Evolutionary conservation across 2,888 invertebrate species (phyloP), one percentile per base, ranked within the genome.

Genomic region (Pachydiplax longipennis): DNA sequence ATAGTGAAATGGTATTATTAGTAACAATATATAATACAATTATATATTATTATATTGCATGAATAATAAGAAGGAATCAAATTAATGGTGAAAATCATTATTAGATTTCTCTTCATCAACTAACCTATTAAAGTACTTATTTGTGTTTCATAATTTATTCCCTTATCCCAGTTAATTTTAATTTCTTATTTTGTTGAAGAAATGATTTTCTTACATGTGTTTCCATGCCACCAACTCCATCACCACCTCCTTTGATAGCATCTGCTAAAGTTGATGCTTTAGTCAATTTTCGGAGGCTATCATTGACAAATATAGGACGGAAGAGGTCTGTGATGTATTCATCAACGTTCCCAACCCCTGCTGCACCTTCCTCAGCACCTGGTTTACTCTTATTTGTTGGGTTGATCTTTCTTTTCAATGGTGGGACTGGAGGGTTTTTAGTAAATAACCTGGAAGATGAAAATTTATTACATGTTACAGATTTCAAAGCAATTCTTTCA

Each of bases 161-260:
- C n/a, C n/a, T n/a, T n/a, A n/a, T n/a, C n/a, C n/a, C n/a, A n/a
- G n/a, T n/a, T n/a, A n/a, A n/a, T n/a, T n/a, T n/a, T n/a, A n/a
- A n/a, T n/a, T n/a, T n/a, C n/a, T n/a, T n/a, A 40, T 3, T 25
- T 12, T 13, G 13, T 8, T 8, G 13, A 18, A 73, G 5, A 48
- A 40, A 91, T 91, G n/a, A 22, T 73, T 73, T 80, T 48, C 90
- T 80, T 91, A 93, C 93, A 91, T 93, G 92, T 22, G 92, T 92
- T 53, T 92, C 92, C 90, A 93, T 93, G 13, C 94, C 94, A 25
- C 94, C 94, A 10, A 94, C 92, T 2, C 94, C 94, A 92, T 93
- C 96, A n/a, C 97, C 98, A 0, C 97, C 97, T 0, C 97, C 97
- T 94, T 97, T 98, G 92, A 98, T 97, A 91, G 96, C 95, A 91